A percentile compares a stretch with the other conserved stretches of the same genome.
These are phyloP conservation scores for Podiceps cristatus DNA, from an alignment of 2,113 vertebrate genomes.

Conservation along the genomic window DNA sequence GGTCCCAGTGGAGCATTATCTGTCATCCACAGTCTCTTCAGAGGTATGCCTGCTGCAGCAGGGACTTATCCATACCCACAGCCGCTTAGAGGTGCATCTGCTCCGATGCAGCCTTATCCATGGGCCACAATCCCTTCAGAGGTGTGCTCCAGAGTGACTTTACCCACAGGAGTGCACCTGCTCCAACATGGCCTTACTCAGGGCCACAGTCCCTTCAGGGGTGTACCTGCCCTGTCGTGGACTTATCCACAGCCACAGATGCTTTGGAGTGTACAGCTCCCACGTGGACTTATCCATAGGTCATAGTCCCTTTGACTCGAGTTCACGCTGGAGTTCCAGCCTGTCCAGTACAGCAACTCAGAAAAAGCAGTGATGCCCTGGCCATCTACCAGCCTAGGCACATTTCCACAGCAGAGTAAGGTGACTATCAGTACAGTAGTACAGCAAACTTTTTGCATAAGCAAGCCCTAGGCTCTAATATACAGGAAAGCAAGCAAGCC, in stretches of 20 bases:
- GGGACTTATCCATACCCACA: too few relatives aligned
- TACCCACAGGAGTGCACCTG: neutral
- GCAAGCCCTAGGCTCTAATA: neutral
- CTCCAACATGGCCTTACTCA: too few relatives aligned
- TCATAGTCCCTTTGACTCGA: neutral
- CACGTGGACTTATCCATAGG: neutral
- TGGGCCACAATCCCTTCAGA: neutral
- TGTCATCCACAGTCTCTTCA: neutral
- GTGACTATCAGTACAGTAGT: neutral
- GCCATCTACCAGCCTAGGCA: neutral
- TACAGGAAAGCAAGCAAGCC: neutral
- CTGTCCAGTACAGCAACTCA: neutral
- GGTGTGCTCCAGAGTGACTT: rapidly evolving
- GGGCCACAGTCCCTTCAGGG: neutral
- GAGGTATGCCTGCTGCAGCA: too few relatives aligned
- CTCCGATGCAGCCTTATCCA: neutral
- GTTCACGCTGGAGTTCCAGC: neutral
- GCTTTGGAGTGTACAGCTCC: neutral
- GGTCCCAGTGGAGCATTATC: neutral
- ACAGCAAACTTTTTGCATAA: neutral
- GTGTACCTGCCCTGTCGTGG: neutral
- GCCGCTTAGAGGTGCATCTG: neutral
- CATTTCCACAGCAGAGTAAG: neutral
- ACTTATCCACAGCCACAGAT: neutral
- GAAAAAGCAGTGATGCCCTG: neutral